Conservation (phyloP, 2,888 invertebrate species). For the Schizaphis graminum region DNA sequence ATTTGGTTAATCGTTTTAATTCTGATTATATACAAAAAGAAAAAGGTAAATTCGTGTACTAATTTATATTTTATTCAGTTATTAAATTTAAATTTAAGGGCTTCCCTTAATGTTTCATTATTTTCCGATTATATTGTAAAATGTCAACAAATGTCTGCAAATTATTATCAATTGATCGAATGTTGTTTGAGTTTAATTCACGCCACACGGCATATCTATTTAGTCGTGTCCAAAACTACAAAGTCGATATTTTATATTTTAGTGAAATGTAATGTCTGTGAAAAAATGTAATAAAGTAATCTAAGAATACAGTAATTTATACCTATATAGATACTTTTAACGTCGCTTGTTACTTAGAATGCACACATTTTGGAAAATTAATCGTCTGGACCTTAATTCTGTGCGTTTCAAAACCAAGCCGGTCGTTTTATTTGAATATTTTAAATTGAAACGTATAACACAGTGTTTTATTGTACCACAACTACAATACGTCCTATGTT, state of each 20-base stretch:
- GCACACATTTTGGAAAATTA: conserved; percentile 45
- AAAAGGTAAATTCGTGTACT: not conserved
- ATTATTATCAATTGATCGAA: not conserved
- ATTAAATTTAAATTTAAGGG: not conserved
- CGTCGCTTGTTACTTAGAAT: not conserved
- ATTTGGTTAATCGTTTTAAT: not conserved
- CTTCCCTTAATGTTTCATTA: not conserved
- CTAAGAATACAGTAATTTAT: not conserved
- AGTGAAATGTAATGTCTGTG: not conserved
- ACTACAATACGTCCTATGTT: not conserved
- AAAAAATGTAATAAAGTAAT: not conserved
- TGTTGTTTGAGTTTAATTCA: no score
- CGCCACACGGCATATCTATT: no score
- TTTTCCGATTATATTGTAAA: not conserved
- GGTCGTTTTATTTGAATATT: not conserved
- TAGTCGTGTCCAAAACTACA: not conserved
- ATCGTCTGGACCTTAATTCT: conserved; percentile 32
- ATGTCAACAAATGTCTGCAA: not conserved
- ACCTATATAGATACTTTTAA: no score
- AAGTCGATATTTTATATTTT: not conserved
- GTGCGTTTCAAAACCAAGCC: not conserved
- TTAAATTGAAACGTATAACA: conserved; percentile 2
- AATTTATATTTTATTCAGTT: not conserved
- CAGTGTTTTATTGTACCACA: not conserved
- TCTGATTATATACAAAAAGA: not conserved